These are phyloP conservation scores for Leptodactylus fuscus DNA, from an alignment of 2,113 vertebrate species.

Conservation along the genomic window DNA sequence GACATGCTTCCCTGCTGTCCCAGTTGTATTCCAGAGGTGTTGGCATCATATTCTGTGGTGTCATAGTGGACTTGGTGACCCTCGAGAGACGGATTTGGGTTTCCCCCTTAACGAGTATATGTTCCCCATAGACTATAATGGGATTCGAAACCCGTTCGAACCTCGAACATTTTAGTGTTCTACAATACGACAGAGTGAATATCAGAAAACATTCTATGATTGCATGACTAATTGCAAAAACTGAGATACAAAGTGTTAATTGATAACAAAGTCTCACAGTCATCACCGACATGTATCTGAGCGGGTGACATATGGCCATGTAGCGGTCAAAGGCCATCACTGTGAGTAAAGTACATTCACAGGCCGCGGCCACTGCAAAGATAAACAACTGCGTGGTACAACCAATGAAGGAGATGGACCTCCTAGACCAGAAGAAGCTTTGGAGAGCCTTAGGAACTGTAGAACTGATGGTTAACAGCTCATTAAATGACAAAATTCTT, in stretches of 20 bases:
- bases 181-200: constrained; percentile 50
- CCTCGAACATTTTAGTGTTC: too few species aligned
- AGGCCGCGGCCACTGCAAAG: constrained; percentile 39
- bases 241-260: neutral
- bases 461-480: neutral
- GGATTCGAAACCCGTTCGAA: too few species aligned
- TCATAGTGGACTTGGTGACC: too few species aligned
- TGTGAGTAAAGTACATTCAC: neutral
- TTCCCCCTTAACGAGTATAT: neutral
- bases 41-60: too few species aligned
- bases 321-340: too few species aligned
- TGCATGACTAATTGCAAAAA: too few species aligned
- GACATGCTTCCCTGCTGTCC: too few species aligned
- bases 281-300: constrained; percentile 49
- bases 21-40: too few species aligned
- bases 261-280: neutral
- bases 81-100: too few species aligned
- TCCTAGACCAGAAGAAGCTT: neutral
- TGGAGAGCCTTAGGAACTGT: constrained; percentile 39
- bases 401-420: constrained; percentile 4
- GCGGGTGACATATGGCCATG: too few species aligned
- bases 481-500: constrained; percentile 22
- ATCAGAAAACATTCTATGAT: neutral
- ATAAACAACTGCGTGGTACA: constrained; percentile 60
- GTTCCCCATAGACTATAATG: too few species aligned